Evolutionary conservation across 2,888 invertebrate genomes (phyloP).

Genomic region (Lumbricus terrestris): DNA sequence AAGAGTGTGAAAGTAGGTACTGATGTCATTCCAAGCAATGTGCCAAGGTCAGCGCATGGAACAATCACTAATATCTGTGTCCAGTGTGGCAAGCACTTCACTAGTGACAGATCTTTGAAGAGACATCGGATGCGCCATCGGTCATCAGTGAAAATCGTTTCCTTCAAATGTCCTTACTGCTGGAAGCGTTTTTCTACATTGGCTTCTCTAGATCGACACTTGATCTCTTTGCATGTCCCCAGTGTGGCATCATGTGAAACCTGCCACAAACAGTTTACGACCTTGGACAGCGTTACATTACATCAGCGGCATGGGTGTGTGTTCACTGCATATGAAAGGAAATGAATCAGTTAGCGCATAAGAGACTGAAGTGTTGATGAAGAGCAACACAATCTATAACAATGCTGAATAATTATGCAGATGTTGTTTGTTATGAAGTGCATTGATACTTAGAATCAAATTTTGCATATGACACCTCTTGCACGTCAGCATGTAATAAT

Average conservation of each 20-base stretch:
- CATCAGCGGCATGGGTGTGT: neutral
- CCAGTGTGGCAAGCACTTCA: neutral
- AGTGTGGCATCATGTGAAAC: neutral
- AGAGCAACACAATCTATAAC: neutral
- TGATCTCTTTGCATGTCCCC: neutral
- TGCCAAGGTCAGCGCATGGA: neutral
- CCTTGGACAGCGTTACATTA: neutral
- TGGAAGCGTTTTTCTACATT: neutral
- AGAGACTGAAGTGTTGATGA: neutral
- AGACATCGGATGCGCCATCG: neutral
- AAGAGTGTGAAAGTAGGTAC: neutral
- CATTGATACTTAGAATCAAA: too few species aligned
- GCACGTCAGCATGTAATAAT: neutral
- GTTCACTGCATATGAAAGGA: neutral
- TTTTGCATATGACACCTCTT: neutral
- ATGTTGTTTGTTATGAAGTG: neutral
- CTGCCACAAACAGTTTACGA: neutral
- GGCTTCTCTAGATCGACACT: constrained; percentile 10
- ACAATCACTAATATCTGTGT: neutral
- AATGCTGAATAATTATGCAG: neutral
- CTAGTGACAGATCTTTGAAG: neutral
- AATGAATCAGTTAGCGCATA: neutral
- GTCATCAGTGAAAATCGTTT: neutral
- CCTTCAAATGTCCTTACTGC: constrained; percentile 8
- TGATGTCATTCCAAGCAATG: constrained; percentile 3